Base-by-base conservation (phyloP, 2,888 invertebrate species). In the Cremastinae sp. region DNA sequence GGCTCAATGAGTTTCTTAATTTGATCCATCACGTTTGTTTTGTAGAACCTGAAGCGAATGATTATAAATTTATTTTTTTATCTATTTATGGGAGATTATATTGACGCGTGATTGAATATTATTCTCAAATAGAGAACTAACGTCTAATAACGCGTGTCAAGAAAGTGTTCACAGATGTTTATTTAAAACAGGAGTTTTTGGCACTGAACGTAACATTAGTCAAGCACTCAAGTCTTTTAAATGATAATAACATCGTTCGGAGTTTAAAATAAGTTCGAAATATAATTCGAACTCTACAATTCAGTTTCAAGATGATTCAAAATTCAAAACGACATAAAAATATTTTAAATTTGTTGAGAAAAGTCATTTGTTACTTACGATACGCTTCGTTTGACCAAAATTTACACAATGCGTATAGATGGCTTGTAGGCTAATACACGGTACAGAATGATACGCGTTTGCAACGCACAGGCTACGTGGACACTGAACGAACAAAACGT, bases 1-100 rank as follows among this genome's bases (percentile, higher is more conserved):
- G 99, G 99, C 90, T 98, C 98, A 76, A 98, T 93, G 87, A 97
- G 95, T 91, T 96, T 96, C 82, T 95, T 94, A 86, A 99, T 95
- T 93, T 99, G 98, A 93, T 99, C 99, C 99, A 99, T 99, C 35
- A 55, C 61, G 59, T 10, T 22, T 28, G 28, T 5, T 3, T 3
- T 28, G 5, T 28, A 2, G 28, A 28, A 28, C 5, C 28, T 28
- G 5, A 28, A 28, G 28, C 28, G 9, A 51, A 14, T 14, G 10
- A 49, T 35, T 39, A 9, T 16, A 18, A 35, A 18, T 45, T 20
- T 2, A 8, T 20, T 3, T 41, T 10, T 18, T 45, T 22, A 3
- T 37, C 59, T 7, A 1, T 51, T 1, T 1, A 9, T 18, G 10
- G n/a, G 41, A 69, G 69, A 58, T 69, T 69, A 69, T 59, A 58